phyloP scores from a whole-genome alignment of 2,888 invertebrate genomes.

The Entomobrya proxima region DNA sequence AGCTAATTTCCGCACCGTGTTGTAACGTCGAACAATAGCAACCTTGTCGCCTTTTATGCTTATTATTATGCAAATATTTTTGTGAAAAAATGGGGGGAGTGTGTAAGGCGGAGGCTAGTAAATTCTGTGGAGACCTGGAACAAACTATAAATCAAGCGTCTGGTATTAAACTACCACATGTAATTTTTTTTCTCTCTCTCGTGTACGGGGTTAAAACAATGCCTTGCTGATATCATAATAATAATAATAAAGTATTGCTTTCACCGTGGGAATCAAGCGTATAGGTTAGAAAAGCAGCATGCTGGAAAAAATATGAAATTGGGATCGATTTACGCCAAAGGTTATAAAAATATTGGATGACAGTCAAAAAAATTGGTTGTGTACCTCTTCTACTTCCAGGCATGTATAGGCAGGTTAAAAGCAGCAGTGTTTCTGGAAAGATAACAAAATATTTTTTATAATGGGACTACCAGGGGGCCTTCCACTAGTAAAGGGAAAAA shows the following conservation, averaged over 20 bases:
- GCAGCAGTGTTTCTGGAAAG: background rate
- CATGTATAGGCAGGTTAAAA: too few relatives aligned
- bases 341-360: background rate
- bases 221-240: too few relatives aligned
- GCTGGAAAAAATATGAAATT: background rate
- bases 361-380: background rate
- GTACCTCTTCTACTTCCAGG: background rate
- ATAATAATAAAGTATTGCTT: too few relatives aligned
- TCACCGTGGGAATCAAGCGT: too few relatives aligned
- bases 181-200: too few relatives aligned
- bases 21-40: background rate
- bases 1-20: conserved; percentile 38
- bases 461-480: background rate
- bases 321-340: background rate
- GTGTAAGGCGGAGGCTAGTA: background rate
- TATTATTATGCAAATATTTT: conserved; percentile 22
- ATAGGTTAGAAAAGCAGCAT: too few relatives aligned
- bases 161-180: too few relatives aligned
- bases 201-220: too few relatives aligned
- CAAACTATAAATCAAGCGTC: too few relatives aligned
- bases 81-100: background rate
- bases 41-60: background rate
- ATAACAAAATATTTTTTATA: background rate
- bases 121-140: too few relatives aligned
- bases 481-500: background rate